A percentile compares a stretch with the other conserved stretches of the same genome.
Conservation (phyloP, 2,113 vertebrate species). For the Sterna hirundo region DNA sequence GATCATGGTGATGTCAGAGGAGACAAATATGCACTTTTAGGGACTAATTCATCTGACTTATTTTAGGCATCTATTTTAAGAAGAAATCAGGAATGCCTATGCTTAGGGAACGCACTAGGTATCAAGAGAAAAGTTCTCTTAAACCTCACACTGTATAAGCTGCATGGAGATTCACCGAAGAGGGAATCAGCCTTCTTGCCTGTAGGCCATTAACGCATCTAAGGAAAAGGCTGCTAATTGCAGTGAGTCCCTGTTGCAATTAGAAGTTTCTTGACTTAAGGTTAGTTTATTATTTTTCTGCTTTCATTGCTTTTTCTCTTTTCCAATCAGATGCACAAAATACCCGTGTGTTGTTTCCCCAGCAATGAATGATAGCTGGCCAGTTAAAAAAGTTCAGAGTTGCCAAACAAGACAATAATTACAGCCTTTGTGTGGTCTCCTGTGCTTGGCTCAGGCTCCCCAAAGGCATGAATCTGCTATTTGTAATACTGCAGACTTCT, state of each 20-base stretch:
- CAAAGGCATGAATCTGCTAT: background rate
- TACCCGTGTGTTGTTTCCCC: background rate
- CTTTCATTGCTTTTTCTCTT: background rate
- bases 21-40: background rate
- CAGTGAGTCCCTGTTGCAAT: background rate
- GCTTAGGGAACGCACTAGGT: background rate
- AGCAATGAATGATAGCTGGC: background rate
- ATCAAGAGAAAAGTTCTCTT: background rate
- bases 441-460: background rate
- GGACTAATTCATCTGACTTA: background rate
- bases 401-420: background rate
- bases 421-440: background rate
- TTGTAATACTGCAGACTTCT: background rate
- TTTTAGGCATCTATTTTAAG: background rate
- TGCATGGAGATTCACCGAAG: background rate
- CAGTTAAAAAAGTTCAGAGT: conserved; percentile 14
- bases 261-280: background rate
- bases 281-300: background rate
- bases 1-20: background rate
- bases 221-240: background rate
- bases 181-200: background rate
- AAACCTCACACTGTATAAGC: background rate
- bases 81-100: background rate
- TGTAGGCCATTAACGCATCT: rapidly evolving
- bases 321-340: background rate